Base-by-base conservation (phyloP, 2,888 invertebrate species). In the Macrostomum cliftonense region DNA sequence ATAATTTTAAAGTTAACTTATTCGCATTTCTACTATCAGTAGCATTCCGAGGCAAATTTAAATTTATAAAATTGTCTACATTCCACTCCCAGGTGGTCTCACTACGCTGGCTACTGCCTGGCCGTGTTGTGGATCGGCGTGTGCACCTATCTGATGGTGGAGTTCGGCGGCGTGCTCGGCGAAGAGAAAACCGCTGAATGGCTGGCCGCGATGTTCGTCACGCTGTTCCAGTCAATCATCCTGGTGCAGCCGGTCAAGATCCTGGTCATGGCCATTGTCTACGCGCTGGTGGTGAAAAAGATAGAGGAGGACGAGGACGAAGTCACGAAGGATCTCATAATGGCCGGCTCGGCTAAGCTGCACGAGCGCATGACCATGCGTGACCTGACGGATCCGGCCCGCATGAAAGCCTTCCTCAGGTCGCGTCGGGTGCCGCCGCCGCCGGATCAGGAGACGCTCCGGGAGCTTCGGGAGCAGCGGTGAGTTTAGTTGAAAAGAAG, bases 201-300 rank as follows among this genome's bases (percentile, higher is more conserved):
- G 55, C 40, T 55, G 13, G 43, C 37, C 14, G 45, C 50, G 16
- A 44, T 55, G 42, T 42, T 53, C 19, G 40, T 55, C 21, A 53
- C 54, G 20, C 52, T 55, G 40, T 43, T 55, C 40, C 54, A 55
- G 43, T 55, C 54, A 9, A 42, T 55, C 14, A 37, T 55, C 14
- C 42, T 55, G 12, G 50, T 52, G 37, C 55, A 55, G 44, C 55
- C 55, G 39, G 28, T 55, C n/a, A 55, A 55, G 55, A 56, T 60
- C 4, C 37, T 60, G 2, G 39, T 52, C 1, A 17, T 60, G 36
- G 58, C 59, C 36, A 39, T 56, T 12, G 54, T 60, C 40, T 59
- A 56, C 44, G 58, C 59, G 1, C 42, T 59, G 36, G 50, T 60
- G 9, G 57, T 59, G 19, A 57, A 57, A 52, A 56, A 57, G 28